Evolutionary conservation across 23 tunicate species (phyloP).

Genomic region (Aplidium turbinatum): DNA sequence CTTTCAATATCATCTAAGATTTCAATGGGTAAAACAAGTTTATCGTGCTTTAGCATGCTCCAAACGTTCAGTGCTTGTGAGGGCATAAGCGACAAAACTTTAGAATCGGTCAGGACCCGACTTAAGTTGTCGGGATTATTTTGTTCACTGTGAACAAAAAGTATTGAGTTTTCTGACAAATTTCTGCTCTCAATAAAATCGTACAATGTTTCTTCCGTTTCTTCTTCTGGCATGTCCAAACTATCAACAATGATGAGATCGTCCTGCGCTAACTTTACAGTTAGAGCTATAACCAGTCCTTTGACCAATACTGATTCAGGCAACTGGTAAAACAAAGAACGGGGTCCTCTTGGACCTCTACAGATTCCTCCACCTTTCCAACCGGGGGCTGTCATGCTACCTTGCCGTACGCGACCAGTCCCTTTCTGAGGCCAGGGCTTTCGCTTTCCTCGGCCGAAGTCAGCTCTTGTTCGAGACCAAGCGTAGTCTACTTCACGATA

Average conservation of each 20-base stretch:
- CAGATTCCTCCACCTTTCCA: constrained; percentile 91
- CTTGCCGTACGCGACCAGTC: constrained; percentile 71
- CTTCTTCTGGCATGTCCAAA: constrained; percentile 24
- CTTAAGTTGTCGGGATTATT: constrained; percentile 34
- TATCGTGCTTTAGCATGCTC: constrained; percentile 80
- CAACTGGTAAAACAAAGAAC: constrained; percentile 55
- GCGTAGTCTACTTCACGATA: constrained; percentile 80
- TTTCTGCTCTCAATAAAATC: constrained; percentile 34
- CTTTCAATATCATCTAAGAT: constrained; percentile 74
- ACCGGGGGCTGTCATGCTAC: constrained; percentile 53
- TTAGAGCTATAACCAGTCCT: constrained; percentile 58
- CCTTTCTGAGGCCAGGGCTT: constrained; percentile 95
- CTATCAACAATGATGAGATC: constrained; percentile 53
- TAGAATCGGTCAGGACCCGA: constrained; percentile 8
- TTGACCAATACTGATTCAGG: constrained; percentile 23
- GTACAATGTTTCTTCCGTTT: constrained; percentile 4
- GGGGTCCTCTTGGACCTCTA: constrained; percentile 91
- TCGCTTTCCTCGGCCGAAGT: constrained; percentile 70
- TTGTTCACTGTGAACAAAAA: constrained; percentile 52
- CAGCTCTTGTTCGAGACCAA: constrained; percentile 77
- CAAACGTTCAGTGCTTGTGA: constrained; percentile 64
- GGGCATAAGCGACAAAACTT: constrained; percentile 56
- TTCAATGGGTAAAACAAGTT: constrained; percentile 44
- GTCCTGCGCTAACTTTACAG: constrained; percentile 62
- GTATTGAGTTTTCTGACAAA: constrained; percentile 32